Percentiles rank a stretch among this genome's conserved stretches.
Conservation (phyloP, 2,888 invertebrate species). For the Hoplodrina blanda region DNA sequence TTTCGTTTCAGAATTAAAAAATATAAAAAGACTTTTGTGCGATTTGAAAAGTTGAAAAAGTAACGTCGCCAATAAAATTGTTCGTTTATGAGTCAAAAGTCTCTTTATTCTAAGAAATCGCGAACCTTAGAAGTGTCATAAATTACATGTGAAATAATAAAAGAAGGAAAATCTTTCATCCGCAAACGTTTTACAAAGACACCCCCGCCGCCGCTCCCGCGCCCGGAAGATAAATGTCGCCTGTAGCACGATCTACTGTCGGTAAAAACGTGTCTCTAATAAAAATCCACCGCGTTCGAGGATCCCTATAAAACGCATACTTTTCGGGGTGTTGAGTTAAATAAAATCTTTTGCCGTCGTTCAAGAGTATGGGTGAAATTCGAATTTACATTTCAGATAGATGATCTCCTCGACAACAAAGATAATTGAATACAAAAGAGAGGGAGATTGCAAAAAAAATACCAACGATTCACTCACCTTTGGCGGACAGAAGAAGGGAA, state of each 20-base stretch:
- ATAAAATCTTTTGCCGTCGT: slow-evolving; percentile 58
- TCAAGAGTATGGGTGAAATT: slow-evolving; percentile 53
- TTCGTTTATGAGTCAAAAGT: slow-evolving; percentile 72
- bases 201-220: slow-evolving; percentile 69
- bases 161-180: slow-evolving; percentile 85
- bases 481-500: slow-evolving; percentile 71
- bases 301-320: slow-evolving; percentile 66
- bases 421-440: slow-evolving; percentile 74
- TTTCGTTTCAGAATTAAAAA: slow-evolving; percentile 56
- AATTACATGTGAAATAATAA: slow-evolving; percentile 88
- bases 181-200: slow-evolving; percentile 86
- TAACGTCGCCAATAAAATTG: slow-evolving; percentile 69
- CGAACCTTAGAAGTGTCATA: slow-evolving; percentile 81
- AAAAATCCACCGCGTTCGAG: slow-evolving; percentile 74
- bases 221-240: slow-evolving; percentile 83
- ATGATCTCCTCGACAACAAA: slow-evolving; percentile 62
- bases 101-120: slow-evolving; percentile 72
- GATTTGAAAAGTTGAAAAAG: slow-evolving; percentile 61
- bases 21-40: slow-evolving; percentile 55
- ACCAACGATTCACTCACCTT: slow-evolving; percentile 78
- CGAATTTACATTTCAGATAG: slow-evolving; percentile 60
- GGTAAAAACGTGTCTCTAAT: slow-evolving; percentile 80
- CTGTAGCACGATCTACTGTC: slow-evolving; percentile 82
- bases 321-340: slow-evolving; percentile 61
- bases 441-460: slow-evolving; percentile 72